These are phyloP conservation scores for Galemys pyrenaicus DNA, from an alignment of 2,113 vertebrate species.

Conservation along the genomic window DNA sequence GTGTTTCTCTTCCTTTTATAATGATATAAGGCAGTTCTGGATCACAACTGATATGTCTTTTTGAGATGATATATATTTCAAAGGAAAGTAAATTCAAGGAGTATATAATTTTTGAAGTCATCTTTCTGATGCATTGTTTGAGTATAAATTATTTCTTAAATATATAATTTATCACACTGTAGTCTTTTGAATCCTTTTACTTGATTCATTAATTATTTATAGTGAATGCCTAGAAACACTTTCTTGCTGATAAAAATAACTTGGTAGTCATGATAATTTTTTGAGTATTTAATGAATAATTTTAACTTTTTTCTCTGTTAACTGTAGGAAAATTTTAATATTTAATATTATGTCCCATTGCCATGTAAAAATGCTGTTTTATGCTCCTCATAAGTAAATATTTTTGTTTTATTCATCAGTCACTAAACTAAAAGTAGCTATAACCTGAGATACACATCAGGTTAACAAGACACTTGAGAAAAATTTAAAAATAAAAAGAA, in stretches of 20 bases:
- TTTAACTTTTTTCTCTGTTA: conserved; percentile 33
- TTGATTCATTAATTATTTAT: conserved; percentile 29
- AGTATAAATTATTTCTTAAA: conserved; percentile 55
- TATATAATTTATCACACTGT: neutral
- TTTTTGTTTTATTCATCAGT: conserved; percentile 39
- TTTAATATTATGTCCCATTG: conserved; percentile 8
- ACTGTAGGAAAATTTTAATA: conserved; percentile 14
- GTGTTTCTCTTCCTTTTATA: conserved; percentile 37
- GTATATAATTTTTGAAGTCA: conserved; percentile 39
- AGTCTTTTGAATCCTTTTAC: conserved; percentile 42
- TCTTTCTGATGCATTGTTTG: conserved; percentile 15
- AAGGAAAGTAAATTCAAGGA: conserved; percentile 44
- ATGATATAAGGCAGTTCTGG: neutral
- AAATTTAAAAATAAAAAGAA: neutral
- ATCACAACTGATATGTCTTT: conserved; percentile 14
- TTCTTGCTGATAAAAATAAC: conserved; percentile 47
- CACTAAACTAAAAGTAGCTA: conserved; percentile 50
- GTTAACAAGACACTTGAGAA: neutral
- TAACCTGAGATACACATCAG: neutral
- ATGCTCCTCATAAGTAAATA: neutral
- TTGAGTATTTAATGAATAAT: neutral
- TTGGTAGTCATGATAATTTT: conserved; percentile 6
- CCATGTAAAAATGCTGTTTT: neutral
- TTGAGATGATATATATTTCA: neutral
- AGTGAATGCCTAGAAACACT: conserved; percentile 34